A percentile compares a stretch with the other conserved stretches of the same genome.
phyloP scores from a whole-genome alignment of 2,113 vertebrate genomes.

The Pedionomus torquatus region DNA sequence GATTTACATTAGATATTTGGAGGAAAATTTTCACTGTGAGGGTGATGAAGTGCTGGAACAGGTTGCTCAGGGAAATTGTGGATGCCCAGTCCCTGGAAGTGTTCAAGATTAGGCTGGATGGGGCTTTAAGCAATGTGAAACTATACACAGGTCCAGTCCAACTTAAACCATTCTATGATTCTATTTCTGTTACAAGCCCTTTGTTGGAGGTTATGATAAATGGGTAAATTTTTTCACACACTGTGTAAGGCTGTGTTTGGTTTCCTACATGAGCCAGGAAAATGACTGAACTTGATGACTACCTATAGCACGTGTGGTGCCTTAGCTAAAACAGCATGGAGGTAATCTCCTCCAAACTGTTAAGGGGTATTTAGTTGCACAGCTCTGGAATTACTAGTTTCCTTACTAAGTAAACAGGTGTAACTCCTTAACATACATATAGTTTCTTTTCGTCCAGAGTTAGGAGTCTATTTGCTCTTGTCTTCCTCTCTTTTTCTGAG shows the following conservation, averaged over 20 bases:
- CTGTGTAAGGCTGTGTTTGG: background rate
- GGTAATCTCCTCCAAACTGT: background rate
- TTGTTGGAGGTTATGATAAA: background rate
- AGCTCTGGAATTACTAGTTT: background rate
- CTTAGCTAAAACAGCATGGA: background rate
- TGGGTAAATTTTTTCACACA: background rate
- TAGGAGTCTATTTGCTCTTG: background rate
- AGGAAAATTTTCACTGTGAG: background rate
- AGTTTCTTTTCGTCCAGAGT: background rate
- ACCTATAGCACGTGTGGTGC: background rate
- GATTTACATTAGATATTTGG: background rate
- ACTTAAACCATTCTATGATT: background rate
- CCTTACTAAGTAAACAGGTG: background rate
- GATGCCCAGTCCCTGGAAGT: no score
- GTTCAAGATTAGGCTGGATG: background rate
- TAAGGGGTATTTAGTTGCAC: background rate
- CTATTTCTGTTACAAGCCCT: background rate
- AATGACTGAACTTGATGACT: background rate
- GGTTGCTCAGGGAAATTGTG: background rate
- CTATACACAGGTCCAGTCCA: background rate
- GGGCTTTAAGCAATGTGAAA: background rate
- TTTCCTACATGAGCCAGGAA: background rate
- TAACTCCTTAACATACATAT: background rate
- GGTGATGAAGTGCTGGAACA: background rate
- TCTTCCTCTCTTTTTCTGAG: background rate